Conservation (phyloP, 2,113 vertebrate species). For the Tragelaphus scriptus region DNA sequence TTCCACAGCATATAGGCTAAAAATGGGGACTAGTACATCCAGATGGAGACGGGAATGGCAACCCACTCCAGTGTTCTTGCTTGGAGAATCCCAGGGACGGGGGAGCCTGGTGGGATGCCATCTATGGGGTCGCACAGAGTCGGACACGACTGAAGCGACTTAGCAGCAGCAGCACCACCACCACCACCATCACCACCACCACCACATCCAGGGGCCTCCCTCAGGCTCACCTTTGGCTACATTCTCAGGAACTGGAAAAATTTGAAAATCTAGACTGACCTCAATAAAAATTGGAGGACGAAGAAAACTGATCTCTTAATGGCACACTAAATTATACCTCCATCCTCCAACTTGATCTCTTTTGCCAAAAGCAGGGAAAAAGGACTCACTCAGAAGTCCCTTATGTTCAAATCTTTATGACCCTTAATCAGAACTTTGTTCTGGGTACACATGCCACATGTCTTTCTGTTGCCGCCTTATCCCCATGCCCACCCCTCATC, state of each 20-base stretch:
- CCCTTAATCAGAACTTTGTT: not conserved
- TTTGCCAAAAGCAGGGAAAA: not conserved
- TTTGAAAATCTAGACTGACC: not conserved
- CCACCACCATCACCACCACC: too few species aligned
- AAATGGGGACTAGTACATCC: not conserved
- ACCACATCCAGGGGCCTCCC: not conserved
- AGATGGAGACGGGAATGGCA: not conserved
- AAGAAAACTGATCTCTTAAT: not conserved
- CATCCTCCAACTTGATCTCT: not conserved
- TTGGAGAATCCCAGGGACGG: too few species aligned
- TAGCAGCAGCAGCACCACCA: too few species aligned
- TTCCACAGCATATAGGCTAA: not conserved
- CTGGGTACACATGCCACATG: not conserved
- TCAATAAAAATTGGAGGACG: not conserved
- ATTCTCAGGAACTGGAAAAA: not conserved
- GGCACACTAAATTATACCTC: not conserved
- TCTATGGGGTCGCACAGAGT: too few species aligned
- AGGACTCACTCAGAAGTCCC: not conserved
- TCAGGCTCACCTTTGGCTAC: not conserved
- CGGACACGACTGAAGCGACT: too few species aligned
- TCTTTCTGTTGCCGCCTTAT: not conserved
- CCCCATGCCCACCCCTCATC: not conserved
- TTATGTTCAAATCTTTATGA: not conserved
- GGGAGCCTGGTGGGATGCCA: too few species aligned
- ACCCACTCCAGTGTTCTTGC: too few species aligned